Evolutionary conservation across 2,797 vertebrate species (phyloP).

Genomic region (Leptatherina wallacei): DNA sequence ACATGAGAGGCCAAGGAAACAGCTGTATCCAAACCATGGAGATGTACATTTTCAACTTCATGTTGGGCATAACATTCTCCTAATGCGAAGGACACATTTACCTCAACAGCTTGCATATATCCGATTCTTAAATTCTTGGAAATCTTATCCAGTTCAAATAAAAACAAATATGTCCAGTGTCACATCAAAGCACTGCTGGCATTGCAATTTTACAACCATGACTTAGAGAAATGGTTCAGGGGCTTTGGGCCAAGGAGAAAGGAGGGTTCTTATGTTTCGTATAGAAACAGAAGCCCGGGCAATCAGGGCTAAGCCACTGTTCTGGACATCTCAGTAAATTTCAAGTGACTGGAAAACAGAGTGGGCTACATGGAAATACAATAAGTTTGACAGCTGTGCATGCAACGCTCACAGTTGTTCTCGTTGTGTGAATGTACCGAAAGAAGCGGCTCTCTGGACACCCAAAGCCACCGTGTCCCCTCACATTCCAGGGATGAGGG

Average conservation of each 20-base stretch:
- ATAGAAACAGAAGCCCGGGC: slow-evolving; percentile 13
- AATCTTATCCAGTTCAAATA: slow-evolving; percentile 57
- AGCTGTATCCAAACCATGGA: slow-evolving; percentile 44
- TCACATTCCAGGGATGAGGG: slow-evolving; percentile 49
- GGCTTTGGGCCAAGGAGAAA: slow-evolving; percentile 43
- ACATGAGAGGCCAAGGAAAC: slow-evolving; percentile 35
- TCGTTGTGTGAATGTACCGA: slow-evolving; percentile 39
- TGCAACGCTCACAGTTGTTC: slow-evolving; percentile 32
- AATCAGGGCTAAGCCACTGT: slow-evolving; percentile 68
- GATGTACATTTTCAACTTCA: slow-evolving; percentile 41
- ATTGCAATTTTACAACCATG: slow-evolving; percentile 70
- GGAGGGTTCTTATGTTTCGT: slow-evolving; percentile 45
- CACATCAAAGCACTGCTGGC: slow-evolving; percentile 75
- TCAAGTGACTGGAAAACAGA: slow-evolving; percentile 38
- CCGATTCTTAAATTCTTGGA: slow-evolving; percentile 56
- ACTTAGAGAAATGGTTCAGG: slow-evolving; percentile 66
- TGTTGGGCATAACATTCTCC: slow-evolving; percentile 29
- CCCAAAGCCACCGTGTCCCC: slow-evolving; percentile 53
- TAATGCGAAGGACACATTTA: slow-evolving; percentile 52
- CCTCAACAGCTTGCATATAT: slow-evolving; percentile 40
- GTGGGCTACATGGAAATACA: slow-evolving; percentile 40
- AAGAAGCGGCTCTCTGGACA: slow-evolving; percentile 38
- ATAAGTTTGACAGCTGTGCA: slow-evolving; percentile 39
- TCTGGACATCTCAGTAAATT: slow-evolving; percentile 57
- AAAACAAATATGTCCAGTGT: slow-evolving; percentile 66